These are phyloP conservation scores for Coracopsis vasa DNA, from an alignment of 2,113 vertebrate genomes.

Conservation along the genomic window DNA sequence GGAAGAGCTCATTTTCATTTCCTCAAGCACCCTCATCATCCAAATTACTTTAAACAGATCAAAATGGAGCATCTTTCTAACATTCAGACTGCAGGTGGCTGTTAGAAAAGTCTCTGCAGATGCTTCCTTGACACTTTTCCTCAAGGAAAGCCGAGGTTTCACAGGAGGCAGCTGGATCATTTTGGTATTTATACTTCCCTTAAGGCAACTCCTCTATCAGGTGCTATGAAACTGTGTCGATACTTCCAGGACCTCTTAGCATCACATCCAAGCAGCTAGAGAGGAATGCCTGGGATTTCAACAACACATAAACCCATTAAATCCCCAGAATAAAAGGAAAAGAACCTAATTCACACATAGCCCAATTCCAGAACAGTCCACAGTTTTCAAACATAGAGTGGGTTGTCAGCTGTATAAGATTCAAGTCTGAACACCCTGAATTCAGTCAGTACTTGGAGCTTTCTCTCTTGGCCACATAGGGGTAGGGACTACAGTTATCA, in stretches of 20 bases:
- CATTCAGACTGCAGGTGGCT: background rate
- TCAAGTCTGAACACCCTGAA: background rate
- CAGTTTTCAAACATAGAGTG: background rate
- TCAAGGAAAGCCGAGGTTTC: background rate
- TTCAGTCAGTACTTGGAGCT: background rate
- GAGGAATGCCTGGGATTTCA: background rate
- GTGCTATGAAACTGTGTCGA: background rate
- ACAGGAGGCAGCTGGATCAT: background rate
- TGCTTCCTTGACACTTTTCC: background rate
- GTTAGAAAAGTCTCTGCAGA: background rate
- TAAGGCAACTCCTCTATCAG: background rate
- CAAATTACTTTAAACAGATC: background rate
- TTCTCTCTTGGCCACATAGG: background rate
- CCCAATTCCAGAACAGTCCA: slow-evolving; percentile 1
- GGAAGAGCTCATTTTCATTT: background rate
- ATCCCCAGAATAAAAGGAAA: background rate
- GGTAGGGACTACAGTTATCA: background rate
- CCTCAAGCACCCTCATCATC: background rate
- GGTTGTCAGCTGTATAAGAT: background rate
- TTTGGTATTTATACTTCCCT: background rate
- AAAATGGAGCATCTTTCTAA: background rate
- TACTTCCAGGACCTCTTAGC: background rate
- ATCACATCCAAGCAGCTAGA: background rate
- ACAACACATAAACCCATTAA: background rate
- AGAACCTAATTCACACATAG: background rate